A percentile compares a stretch with the other conserved stretches of the same genome.
These are phyloP conservation scores for Seriola rivoliana DNA, from an alignment of 2,113 vertebrate genomes.

Conservation along the genomic window DNA sequence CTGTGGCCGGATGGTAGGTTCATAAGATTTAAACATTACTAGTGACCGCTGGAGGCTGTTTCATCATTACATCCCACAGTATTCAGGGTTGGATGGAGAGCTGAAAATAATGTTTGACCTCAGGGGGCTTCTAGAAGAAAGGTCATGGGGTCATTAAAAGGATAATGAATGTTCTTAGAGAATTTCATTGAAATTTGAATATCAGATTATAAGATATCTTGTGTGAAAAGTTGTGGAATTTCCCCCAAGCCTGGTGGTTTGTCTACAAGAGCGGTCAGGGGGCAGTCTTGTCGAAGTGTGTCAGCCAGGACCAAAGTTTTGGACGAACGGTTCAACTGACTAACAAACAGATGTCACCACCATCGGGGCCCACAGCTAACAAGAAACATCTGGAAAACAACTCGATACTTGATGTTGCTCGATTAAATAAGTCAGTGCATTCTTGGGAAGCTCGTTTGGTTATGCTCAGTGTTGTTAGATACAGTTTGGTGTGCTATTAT, in stretches of 20 bases:
- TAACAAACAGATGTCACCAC: background rate
- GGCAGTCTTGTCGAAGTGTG: too few species aligned
- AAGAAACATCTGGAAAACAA: background rate
- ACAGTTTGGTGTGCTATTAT: constrained; percentile 3
- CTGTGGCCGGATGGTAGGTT: background rate
- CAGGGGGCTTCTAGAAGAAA: background rate
- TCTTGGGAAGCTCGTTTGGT: constrained; percentile 2
- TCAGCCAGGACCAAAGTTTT: background rate
- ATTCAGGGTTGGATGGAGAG: background rate
- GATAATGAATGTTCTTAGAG: background rate
- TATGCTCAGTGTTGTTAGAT: background rate
- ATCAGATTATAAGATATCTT: background rate
- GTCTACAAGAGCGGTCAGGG: background rate
- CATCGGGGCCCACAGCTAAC: background rate
- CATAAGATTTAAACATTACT: background rate
- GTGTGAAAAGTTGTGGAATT: background rate
- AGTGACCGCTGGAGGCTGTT: background rate
- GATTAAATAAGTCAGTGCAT: background rate
- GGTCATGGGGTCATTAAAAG: background rate
- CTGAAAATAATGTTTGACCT: background rate
- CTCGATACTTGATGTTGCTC: background rate
- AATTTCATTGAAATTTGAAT: background rate
- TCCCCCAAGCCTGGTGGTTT: background rate
- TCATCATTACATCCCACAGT: background rate
- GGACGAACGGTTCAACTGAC: background rate